Percentiles rank a stretch among this genome's conserved stretches.
These are phyloP conservation scores for Aphidius ervi DNA, from an alignment of 1,140 invertebrate genomes.

Conservation along the genomic window DNA sequence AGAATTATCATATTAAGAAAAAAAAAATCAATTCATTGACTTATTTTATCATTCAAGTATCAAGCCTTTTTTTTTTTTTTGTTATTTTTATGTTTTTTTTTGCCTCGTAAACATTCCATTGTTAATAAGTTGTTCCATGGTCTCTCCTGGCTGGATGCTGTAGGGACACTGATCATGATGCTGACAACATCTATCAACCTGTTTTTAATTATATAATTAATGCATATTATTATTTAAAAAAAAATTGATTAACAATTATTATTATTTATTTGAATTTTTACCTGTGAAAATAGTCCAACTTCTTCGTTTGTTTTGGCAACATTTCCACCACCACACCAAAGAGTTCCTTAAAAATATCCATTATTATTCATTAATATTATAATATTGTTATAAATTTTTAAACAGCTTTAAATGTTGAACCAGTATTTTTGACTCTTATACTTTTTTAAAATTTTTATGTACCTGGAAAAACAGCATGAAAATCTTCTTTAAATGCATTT, in stretches of 20 bases:
- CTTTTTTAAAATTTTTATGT: neutral
- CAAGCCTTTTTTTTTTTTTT: too few relatives aligned
- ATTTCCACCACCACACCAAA: conserved; percentile 60
- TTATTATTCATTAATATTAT: too few relatives aligned
- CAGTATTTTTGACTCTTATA: neutral
- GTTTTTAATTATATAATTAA: too few relatives aligned
- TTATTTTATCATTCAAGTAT: too few relatives aligned
- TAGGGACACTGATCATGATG: conserved; percentile 39
- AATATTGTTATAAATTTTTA: neutral
- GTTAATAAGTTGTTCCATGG: neutral
- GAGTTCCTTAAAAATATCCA: conserved; percentile 44
- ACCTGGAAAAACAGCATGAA: conserved; percentile 57
- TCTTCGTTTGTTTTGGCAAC: conserved; percentile 47
- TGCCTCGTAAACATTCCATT: conserved; percentile 33
- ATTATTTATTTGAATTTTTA: conserved; percentile 17
- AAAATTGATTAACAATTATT: too few relatives aligned
- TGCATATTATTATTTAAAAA: too few relatives aligned
- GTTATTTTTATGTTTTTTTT: conserved; percentile 33
- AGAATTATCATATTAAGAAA: too few relatives aligned
- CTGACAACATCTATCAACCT: conserved; percentile 53
- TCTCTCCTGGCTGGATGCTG: neutral
- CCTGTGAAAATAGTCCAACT: conserved; percentile 48
- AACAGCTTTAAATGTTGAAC: conserved; percentile 11
- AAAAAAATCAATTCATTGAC: neutral
- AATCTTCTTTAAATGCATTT: conserved; percentile 49